phyloP scores from a whole-genome alignment of 2,797 vertebrate genomes.

The Melanotaenia maccullochi region DNA sequence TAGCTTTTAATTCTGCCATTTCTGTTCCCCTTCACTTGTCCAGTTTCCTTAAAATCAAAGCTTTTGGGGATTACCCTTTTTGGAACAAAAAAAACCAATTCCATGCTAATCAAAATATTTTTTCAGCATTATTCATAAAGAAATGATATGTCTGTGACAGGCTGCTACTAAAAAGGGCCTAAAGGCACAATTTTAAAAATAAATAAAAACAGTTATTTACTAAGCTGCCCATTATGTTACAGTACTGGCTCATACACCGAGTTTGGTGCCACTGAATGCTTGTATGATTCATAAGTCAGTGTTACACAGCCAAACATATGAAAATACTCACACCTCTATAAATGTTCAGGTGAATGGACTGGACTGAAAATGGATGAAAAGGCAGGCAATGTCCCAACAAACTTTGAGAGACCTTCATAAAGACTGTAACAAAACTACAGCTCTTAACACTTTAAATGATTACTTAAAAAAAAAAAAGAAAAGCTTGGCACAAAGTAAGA shows the following conservation, averaged over 20 bases:
- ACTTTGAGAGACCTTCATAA: neutral
- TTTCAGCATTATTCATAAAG: neutral
- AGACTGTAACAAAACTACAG: neutral
- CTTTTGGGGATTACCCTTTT: neutral
- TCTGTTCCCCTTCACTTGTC: neutral
- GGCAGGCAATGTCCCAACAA: neutral
- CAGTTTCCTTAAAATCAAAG: neutral
- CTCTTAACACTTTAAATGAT: neutral
- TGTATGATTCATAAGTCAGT: neutral
- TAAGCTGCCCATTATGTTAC: neutral
- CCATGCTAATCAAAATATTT: neutral
- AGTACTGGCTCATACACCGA: neutral
- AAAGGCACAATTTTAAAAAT: neutral
- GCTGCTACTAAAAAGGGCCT: neutral
- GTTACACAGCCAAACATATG: neutral
- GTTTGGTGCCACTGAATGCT: neutral
- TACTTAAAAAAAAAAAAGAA: neutral
- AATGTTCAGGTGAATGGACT: neutral
- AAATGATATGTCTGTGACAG: neutral
- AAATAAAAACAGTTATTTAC: neutral
- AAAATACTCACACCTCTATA: neutral
- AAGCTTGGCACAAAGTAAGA: neutral
- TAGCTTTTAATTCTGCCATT: neutral
- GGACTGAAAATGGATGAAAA: neutral
- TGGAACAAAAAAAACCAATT: neutral